phyloP scores from a whole-genome alignment of 2,888 invertebrate species.

The Dryomyza anilis region DNA sequence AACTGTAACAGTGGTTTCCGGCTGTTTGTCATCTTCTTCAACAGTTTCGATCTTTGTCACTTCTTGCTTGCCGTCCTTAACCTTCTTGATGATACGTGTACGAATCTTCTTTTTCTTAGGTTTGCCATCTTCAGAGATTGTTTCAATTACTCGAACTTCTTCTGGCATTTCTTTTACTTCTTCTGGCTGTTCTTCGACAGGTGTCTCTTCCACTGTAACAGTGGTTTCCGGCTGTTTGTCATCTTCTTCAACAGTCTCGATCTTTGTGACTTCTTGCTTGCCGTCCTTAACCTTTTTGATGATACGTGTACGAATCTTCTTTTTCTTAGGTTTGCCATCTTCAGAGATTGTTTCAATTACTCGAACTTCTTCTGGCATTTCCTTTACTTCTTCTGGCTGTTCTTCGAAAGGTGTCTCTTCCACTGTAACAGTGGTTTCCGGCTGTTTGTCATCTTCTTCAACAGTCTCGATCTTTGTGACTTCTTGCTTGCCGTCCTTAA shows the following conservation, averaged over 20 bases:
- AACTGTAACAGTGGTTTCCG: slow-evolving; percentile 13
- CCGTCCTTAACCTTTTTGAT: slow-evolving; percentile 44
- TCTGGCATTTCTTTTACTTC: slow-evolving; percentile 12
- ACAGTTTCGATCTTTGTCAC: slow-evolving; percentile 18
- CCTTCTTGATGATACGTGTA: slow-evolving; percentile 18
- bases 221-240: slow-evolving; percentile 50
- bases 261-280: slow-evolving; percentile 55
- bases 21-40: slow-evolving; percentile 18
- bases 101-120: slow-evolving; percentile 12
- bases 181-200: slow-evolving; percentile 14
- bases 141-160: slow-evolving; percentile 12
- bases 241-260: slow-evolving; percentile 41
- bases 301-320: slow-evolving; percentile 53
- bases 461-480: slow-evolving; percentile 47
- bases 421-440: slow-evolving; percentile 34
- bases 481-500: slow-evolving; percentile 47
- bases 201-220: slow-evolving; percentile 44
- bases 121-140: slow-evolving; percentile 12
- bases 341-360: slow-evolving; percentile 53
- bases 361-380: slow-evolving; percentile 31
- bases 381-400: slow-evolving; percentile 17
- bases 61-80: slow-evolving; percentile 19
- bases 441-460: slow-evolving; percentile 54
- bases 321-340: slow-evolving; percentile 50
- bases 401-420: slow-evolving; percentile 46